phyloP scores from a whole-genome alignment of 2,888 invertebrate species.

The Yponomeuta evonymella region DNA sequence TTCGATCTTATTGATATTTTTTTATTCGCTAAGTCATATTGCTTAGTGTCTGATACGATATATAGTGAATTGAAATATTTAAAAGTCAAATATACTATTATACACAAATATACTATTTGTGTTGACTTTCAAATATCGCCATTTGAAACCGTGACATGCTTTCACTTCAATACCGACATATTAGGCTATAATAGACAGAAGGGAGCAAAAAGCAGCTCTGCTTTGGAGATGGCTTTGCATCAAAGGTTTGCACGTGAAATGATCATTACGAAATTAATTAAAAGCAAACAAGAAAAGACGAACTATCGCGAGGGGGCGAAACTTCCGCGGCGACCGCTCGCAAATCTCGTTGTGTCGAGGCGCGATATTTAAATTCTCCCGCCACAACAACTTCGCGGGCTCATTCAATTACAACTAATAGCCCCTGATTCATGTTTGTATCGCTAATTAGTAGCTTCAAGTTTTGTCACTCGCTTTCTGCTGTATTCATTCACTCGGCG shows the following conservation, averaged over 20 bases:
- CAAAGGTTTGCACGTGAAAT: background rate
- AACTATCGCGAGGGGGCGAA: slow-evolving; percentile 16
- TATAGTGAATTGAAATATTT: too few relatives aligned
- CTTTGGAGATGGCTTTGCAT: background rate
- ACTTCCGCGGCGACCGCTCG: slow-evolving; percentile 35
- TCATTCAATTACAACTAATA: slow-evolving; percentile 76
- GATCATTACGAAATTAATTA: background rate
- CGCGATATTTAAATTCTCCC: slow-evolving; percentile 70
- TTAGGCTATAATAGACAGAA: background rate
- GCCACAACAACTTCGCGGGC: slow-evolving; percentile 61
- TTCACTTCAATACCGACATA: too few relatives aligned
- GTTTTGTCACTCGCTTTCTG: slow-evolving; percentile 67
- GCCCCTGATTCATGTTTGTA: slow-evolving; percentile 76
- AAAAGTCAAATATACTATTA: too few relatives aligned
- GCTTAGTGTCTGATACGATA: too few relatives aligned
- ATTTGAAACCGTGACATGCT: too few relatives aligned
- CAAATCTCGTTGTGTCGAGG: slow-evolving; percentile 52
- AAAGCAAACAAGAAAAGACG: slow-evolving; percentile 4
- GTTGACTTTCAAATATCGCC: too few relatives aligned
- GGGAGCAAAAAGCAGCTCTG: background rate
- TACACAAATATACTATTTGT: too few relatives aligned
- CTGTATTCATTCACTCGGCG: slow-evolving; percentile 29
- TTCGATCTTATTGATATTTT: too few relatives aligned
- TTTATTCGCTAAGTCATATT: too few relatives aligned
- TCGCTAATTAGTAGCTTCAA: slow-evolving; percentile 74